A percentile compares a stretch with the other conserved stretches of the same genome.
Evolutionary conservation across 2,797 vertebrate species (phyloP).

Genomic region (Gobionotothen gibberifrons): DNA sequence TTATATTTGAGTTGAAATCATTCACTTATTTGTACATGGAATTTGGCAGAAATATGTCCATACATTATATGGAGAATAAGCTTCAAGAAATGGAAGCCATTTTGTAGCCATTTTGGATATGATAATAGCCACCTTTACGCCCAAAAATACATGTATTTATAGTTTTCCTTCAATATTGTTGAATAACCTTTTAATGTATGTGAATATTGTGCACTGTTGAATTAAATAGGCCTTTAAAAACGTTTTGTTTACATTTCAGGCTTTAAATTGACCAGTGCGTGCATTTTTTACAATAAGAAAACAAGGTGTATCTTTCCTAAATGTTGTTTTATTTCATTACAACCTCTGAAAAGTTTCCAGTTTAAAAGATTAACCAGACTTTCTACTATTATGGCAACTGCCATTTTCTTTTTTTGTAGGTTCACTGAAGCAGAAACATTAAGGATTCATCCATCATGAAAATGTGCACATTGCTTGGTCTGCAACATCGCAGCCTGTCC

Average conservation of each 20-base stretch:
- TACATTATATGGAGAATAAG: neutral
- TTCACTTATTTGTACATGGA: neutral
- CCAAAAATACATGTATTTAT: neutral
- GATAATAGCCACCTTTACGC: neutral
- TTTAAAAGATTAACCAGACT: neutral
- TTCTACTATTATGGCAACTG: conserved; percentile 25
- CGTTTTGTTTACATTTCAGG: neutral
- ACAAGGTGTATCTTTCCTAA: neutral
- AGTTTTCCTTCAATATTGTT: conserved; percentile 22
- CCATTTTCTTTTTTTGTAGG: conserved; percentile 28
- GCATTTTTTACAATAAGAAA: neutral
- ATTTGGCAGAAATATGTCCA: neutral
- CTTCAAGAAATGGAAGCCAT: neutral
- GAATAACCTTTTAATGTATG: conserved; percentile 2
- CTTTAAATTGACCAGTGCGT: neutral
- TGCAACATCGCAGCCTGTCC: conserved; percentile 30
- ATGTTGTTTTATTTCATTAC: neutral
- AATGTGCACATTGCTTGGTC: conserved; percentile 46
- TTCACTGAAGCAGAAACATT: conserved; percentile 46
- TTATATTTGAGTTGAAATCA: neutral
- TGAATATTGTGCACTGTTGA: neutral
- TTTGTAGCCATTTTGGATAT: neutral
- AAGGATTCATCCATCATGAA: conserved; percentile 42
- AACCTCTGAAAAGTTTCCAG: neutral
- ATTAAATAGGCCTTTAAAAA: neutral